Conservation (phyloP, 1,140 invertebrate genomes). For the Brachionus rotundiformis region DNA sequence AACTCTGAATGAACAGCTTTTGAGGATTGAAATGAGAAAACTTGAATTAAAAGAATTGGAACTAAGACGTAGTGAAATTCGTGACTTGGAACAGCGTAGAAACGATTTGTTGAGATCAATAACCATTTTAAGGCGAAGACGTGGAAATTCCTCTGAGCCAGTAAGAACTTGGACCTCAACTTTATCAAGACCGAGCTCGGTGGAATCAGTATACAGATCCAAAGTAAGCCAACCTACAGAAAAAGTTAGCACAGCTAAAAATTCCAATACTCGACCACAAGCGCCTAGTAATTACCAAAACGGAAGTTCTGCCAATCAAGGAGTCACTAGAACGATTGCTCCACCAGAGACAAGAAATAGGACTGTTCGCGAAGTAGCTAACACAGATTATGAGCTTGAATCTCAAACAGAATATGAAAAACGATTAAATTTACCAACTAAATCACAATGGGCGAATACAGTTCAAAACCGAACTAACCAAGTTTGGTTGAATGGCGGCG, state of each 20-base stretch:
- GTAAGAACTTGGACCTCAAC: background rate
- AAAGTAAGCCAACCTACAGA: background rate
- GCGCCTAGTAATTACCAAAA: background rate
- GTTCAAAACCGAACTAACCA: background rate
- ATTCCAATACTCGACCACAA: background rate
- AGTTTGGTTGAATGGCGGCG: background rate
- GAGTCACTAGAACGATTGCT: background rate
- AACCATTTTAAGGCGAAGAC: background rate
- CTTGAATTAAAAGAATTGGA: constrained; percentile 26
- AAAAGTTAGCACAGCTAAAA: background rate
- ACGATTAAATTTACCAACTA: background rate
- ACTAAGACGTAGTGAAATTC: background rate
- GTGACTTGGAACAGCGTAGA: background rate
- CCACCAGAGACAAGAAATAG: background rate
- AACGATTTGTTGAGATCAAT: background rate
- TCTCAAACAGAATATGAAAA: background rate
- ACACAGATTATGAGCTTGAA: background rate
- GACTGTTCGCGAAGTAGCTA: background rate
- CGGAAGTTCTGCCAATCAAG: background rate
- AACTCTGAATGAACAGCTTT: background rate
- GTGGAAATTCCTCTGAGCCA: background rate
- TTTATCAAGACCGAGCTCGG: background rate
- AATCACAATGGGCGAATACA: background rate
- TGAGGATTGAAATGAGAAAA: background rate
- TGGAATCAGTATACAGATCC: background rate